Conservation (phyloP, 2,888 invertebrate species). For the Drosophila anomelani region DNA sequence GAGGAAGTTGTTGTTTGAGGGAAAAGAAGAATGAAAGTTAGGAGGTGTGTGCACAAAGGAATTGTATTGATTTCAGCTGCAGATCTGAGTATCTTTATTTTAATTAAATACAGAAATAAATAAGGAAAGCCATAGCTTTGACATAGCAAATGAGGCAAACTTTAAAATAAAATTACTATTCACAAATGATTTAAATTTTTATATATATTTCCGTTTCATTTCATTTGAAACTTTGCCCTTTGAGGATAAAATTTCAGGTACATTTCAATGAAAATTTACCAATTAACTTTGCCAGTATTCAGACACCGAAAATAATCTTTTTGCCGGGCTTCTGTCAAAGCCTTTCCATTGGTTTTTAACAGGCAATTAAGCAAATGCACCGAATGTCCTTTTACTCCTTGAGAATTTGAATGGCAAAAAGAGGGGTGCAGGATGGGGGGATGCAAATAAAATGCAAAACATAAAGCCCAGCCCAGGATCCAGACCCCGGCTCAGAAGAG, state of each 20-base stretch:
- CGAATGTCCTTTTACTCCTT: slow-evolving; percentile 43
- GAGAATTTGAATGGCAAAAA: slow-evolving; percentile 24
- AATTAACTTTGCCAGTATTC: neutral
- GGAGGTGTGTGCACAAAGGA: neutral
- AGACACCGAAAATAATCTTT: slow-evolving; percentile 2
- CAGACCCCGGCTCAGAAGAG: slow-evolving; percentile 41
- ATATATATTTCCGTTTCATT: neutral
- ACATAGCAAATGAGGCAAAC: no score
- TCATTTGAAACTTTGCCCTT: no score
- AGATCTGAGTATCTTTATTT: no score
- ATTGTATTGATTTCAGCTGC: neutral
- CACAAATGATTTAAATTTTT: neutral
- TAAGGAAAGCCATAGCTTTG: neutral
- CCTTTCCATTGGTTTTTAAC: slow-evolving; percentile 10
- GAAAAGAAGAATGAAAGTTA: neutral
- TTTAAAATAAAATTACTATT: neutral
- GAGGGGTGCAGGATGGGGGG: neutral
- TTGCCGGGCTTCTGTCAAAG: neutral
- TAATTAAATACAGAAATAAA: neutral
- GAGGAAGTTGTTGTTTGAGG: neutral
- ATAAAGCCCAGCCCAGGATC: slow-evolving; percentile 63
- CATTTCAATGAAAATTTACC: neutral
- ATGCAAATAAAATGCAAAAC: slow-evolving; percentile 57
- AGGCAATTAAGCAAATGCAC: slow-evolving; percentile 73
- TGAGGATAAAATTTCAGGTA: neutral